Conservation (phyloP, 2,888 invertebrate genomes). For the Chrysolina americana region DNA sequence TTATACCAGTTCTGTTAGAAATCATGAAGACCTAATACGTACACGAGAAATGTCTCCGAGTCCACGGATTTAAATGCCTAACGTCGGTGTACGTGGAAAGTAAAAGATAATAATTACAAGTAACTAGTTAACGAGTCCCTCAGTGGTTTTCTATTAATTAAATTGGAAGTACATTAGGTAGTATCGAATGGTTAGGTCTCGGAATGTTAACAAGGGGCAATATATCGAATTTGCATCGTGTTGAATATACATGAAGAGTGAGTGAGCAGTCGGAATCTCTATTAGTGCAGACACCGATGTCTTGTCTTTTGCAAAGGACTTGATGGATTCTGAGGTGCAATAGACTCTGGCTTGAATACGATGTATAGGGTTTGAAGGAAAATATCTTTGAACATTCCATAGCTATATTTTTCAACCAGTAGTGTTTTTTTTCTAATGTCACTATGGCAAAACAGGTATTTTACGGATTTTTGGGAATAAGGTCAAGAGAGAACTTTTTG, state of each 20-base stretch:
- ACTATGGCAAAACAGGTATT: too few relatives aligned
- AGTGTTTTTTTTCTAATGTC: too few relatives aligned
- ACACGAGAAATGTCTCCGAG: conserved; percentile 46
- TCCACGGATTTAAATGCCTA: conserved; percentile 50
- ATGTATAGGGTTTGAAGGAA: too few relatives aligned
- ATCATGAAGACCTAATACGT: conserved; percentile 47
- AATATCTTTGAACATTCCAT: too few relatives aligned
- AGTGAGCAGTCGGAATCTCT: conserved; percentile 31
- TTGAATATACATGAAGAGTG: conserved; percentile 49
- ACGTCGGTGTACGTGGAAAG: conserved; percentile 48
- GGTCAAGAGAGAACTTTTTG: too few relatives aligned
- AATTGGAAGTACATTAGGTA: conserved; percentile 52
- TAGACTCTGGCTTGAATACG: too few relatives aligned
- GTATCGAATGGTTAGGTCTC: conserved; percentile 44
- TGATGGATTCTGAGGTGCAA: not conserved
- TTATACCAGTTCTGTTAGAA: conserved; percentile 46
- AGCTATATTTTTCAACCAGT: too few relatives aligned
- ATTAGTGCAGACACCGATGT: conserved; percentile 38
- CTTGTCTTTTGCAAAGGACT: not conserved
- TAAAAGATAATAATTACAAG: conserved; percentile 49
- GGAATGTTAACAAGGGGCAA: conserved; percentile 46
- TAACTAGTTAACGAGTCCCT: conserved; percentile 50
- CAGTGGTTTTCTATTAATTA: conserved; percentile 52
- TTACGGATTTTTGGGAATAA: too few relatives aligned
- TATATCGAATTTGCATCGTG: conserved; percentile 46